A percentile compares a stretch with the other conserved stretches of the same genome.
These are phyloP conservation scores for Aradophagus sp. DNA, from an alignment of 1,140 invertebrate species.

Conservation along the genomic window DNA sequence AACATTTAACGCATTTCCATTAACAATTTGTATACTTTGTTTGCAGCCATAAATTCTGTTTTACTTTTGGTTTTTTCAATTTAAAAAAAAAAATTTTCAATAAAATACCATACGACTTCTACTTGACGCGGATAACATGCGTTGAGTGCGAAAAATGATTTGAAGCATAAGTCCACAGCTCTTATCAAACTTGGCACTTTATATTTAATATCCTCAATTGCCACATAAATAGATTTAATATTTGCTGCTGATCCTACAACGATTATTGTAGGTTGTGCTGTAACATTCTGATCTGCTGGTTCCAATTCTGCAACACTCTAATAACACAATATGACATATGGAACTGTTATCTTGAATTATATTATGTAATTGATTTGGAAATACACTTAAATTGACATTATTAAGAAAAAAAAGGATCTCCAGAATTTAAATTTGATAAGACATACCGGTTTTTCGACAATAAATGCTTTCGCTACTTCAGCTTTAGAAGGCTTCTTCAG, in stretches of 20 bases:
- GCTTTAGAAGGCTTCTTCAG: constrained; percentile 16
- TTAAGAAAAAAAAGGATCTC: no score
- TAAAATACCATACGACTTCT: constrained; percentile 15
- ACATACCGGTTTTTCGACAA: constrained; percentile 1
- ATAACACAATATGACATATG: no score
- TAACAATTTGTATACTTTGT: constrained; percentile 13
- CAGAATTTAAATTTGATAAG: no score
- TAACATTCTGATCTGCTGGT: neutral
- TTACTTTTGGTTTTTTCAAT: constrained; percentile 11
- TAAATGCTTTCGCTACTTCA: constrained; percentile 2
- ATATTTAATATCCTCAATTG: constrained; percentile 3
- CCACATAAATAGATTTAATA: constrained; percentile 1
- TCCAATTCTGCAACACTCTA: no score
- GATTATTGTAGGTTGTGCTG: constrained; percentile 10
- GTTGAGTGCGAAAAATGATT: constrained; percentile 18
- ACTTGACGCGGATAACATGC: constrained; percentile 7
- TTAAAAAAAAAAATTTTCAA: constrained; percentile 19
- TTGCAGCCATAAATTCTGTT: constrained; percentile 5
- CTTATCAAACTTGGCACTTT: constrained; percentile 3
- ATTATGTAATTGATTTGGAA: no score
- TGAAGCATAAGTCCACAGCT: constrained; percentile 14
- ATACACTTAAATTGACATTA: no score
- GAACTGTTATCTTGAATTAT: no score
- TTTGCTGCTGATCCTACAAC: constrained; percentile 3
- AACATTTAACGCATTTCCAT: no score